Conservation (phyloP, 2,113 vertebrate species). For the Erythrolamprus reginae region DNA sequence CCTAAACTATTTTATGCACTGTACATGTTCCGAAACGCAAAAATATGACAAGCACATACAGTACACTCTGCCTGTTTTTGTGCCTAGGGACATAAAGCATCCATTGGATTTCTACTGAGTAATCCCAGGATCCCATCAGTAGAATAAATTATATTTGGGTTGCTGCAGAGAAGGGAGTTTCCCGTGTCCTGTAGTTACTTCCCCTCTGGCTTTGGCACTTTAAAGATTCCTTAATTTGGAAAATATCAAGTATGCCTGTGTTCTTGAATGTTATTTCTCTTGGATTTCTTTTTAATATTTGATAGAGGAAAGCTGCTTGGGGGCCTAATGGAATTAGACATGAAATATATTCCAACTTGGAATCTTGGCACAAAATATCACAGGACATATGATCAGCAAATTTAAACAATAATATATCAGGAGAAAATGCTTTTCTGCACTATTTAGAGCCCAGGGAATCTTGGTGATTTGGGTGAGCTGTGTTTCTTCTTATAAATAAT, state of each 20-base stretch:
- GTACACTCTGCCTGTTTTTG: not conserved
- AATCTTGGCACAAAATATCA: not conserved
- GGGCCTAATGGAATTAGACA: not conserved
- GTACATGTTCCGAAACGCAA: not conserved
- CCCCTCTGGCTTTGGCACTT: not conserved
- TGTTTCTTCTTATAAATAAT: not conserved
- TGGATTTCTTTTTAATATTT: not conserved
- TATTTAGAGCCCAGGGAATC: not conserved
- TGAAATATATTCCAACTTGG: not conserved
- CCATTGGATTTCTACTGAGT: not conserved
- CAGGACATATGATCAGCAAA: not conserved
- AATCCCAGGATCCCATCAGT: not conserved
- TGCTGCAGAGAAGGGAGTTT: not conserved
- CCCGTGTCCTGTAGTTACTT: not conserved
- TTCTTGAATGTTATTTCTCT: not conserved
- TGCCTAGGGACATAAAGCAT: not conserved
- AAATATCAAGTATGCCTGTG: not conserved
- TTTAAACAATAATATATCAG: not conserved
- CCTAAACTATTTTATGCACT: not conserved
- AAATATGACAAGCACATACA: not conserved
- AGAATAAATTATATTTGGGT: not conserved
- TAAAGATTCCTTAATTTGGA: not conserved
- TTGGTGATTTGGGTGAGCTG: not conserved
- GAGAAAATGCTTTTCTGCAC: not conserved
- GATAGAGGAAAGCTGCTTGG: not conserved